Percentiles rank a stretch among this genome's conserved stretches.
Conservation (phyloP, 2,113 vertebrate genomes). For the Arenaria interpres region DNA sequence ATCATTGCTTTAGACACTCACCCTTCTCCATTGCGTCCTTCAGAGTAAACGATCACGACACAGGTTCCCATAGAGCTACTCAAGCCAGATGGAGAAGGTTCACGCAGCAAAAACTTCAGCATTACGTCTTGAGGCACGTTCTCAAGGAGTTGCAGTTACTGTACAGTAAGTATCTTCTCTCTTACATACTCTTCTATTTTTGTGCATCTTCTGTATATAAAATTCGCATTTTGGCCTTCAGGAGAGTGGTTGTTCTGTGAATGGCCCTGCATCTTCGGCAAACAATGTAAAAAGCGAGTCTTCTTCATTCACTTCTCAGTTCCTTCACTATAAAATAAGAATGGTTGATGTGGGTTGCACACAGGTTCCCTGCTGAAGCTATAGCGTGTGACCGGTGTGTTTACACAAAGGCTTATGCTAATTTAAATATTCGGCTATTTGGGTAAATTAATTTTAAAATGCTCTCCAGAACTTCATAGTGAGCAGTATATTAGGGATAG, state of each 20-base stretch:
- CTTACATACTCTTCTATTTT: neutral
- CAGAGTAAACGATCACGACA: accelerated
- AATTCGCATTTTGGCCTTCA: neutral
- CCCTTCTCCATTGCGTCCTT: neutral
- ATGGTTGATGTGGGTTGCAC: neutral
- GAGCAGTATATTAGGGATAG: neutral
- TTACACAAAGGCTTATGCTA: neutral
- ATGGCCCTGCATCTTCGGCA: neutral
- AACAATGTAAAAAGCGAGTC: neutral
- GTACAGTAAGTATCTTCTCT: neutral
- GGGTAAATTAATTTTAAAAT: neutral
- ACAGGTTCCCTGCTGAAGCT: neutral
- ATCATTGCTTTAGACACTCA: neutral
- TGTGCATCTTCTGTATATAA: neutral
- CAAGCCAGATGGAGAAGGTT: neutral
- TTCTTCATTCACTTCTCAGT: neutral
- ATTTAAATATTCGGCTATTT: neutral
- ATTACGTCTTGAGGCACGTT: neutral
- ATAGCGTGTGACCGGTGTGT: neutral
- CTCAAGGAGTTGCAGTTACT: neutral
- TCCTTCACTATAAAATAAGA: neutral
- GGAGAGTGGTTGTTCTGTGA: neutral
- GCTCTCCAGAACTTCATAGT: neutral
- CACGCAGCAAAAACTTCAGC: neutral
- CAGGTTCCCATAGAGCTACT: neutral